Base-by-base conservation (phyloP, 2,888 invertebrate genomes). In the Nomada fabriciana region DNA sequence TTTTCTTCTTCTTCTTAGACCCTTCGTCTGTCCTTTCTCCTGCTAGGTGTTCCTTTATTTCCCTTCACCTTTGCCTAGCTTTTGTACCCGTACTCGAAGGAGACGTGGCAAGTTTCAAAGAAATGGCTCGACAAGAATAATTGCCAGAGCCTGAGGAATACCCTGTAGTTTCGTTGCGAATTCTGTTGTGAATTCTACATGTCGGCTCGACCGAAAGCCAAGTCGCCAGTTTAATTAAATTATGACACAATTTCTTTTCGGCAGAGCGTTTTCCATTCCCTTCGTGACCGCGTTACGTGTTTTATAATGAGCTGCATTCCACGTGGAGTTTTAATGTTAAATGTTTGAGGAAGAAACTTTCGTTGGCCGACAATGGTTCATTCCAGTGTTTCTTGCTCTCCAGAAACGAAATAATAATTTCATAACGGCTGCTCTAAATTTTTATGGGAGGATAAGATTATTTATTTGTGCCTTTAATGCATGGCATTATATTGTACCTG, bases 201-300 rank as follows among this genome's bases (percentile, higher is more conserved):
- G 72, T 50, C 71, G 67, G 13, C 52, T 0, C 5, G n/a, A n/a
- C 7, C 0, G 25, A 63, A 68, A 53, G 18, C 18, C 65, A 50
- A 65, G 73, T 73, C 63, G 29, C 60, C 64, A 52, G 68, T 79
- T 74, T 74, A 74, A 79, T 79, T 79, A 74, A 79, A 79, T 63
- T 74, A 69, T 55, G 11, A 42, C 7, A 25, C n/a, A 55, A 42
- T 63, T 69, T 76, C 64, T 69, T 76, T 69, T 69, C 64, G 57
- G n/a, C n/a, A 10, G 18, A 5, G 7, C 43, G n/a, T 50, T 50
- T 55, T 55, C n/a, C 11, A 4, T 36, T 75, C 23, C 9, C 29
- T 29, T 4, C 18, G 23, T 20, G 52, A 18, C n/a, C 18, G 2
- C 10, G 25, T 50, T 42, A 25, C 52, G 18, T 43, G 42, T 63